Conservation (phyloP, 2,797 vertebrate genomes). For the Mallotus villosus region DNA sequence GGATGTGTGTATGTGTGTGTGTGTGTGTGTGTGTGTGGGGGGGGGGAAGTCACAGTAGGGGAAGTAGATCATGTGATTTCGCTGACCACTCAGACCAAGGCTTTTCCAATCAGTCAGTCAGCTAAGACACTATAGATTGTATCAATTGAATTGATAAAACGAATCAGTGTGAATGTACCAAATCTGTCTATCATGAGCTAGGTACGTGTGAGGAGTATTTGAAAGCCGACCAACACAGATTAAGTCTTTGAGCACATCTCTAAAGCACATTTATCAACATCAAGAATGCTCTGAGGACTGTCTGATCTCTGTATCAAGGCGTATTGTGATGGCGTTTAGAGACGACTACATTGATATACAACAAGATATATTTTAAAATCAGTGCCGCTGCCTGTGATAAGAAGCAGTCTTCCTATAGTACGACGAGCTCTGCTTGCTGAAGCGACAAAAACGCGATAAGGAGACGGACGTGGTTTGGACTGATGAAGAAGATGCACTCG, state of each 20-base stretch:
- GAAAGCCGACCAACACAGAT: not conserved
- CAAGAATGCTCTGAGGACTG: too few relatives aligned
- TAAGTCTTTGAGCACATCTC: not conserved
- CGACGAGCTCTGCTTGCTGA: not conserved
- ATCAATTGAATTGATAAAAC: not conserved
- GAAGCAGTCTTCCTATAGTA: not conserved
- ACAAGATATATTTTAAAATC: conserved; percentile 3
- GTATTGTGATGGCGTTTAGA: too few relatives aligned
- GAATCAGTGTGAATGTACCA: not conserved
- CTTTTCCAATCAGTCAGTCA: not conserved
- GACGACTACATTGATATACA: not conserved
- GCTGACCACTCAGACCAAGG: not conserved
- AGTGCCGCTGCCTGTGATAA: not conserved
- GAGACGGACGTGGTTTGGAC: not conserved
- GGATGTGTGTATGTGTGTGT: too few relatives aligned
- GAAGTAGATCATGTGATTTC: not conserved
- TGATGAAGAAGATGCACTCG: not conserved
- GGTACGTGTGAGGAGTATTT: not conserved
- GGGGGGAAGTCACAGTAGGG: too few relatives aligned
- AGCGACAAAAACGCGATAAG: not conserved
- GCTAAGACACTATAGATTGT: not conserved
- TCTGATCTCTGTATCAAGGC: too few relatives aligned
- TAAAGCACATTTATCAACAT: too few relatives aligned
- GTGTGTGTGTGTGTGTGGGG: too few relatives aligned
- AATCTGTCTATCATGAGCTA: not conserved